Evolutionary conservation across 1,140 invertebrate genomes (phyloP).

Genomic region (Drosophila nannoptera): DNA sequence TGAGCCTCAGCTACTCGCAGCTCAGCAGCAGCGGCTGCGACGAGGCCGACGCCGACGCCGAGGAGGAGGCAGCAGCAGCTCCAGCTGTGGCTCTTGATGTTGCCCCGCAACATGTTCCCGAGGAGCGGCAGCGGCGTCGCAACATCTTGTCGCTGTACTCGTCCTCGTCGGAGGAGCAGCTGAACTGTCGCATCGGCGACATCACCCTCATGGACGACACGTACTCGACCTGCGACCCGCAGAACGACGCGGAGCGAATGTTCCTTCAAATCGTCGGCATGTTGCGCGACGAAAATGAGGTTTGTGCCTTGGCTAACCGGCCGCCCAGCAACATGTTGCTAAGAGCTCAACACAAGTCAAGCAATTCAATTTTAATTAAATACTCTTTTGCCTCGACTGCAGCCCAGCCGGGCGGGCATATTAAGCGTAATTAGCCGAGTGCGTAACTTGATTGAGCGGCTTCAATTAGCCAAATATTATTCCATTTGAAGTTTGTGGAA

Average conservation of each 20-base stretch:
- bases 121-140: conserved; percentile 41
- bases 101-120: conserved; percentile 44
- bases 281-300: conserved; percentile 79
- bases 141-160: conserved; percentile 68
- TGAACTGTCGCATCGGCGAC: conserved; percentile 68
- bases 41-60: conserved; percentile 52
- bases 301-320: conserved; percentile 60
- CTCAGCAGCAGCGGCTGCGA: conserved; percentile 72
- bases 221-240: conserved; percentile 73
- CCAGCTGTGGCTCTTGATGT: conserved; percentile 7
- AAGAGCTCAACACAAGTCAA: not conserved
- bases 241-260: conserved; percentile 78
- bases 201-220: conserved; percentile 78
- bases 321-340: not conserved
- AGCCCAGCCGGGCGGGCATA: conserved; percentile 28
- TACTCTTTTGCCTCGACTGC: conserved; percentile 44
- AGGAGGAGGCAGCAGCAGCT: conserved; percentile 9
- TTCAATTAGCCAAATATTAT: too few relatives aligned
- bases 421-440: not conserved
- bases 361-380: conserved; percentile 45
- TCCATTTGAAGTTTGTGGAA: too few relatives aligned
- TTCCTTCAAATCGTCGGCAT: conserved; percentile 78
- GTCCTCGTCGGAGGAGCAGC: conserved; percentile 69
- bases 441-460: too few relatives aligned
- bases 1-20: conserved; percentile 73